Conservation (phyloP, 2,888 invertebrate species). For the Seira ritae region DNA sequence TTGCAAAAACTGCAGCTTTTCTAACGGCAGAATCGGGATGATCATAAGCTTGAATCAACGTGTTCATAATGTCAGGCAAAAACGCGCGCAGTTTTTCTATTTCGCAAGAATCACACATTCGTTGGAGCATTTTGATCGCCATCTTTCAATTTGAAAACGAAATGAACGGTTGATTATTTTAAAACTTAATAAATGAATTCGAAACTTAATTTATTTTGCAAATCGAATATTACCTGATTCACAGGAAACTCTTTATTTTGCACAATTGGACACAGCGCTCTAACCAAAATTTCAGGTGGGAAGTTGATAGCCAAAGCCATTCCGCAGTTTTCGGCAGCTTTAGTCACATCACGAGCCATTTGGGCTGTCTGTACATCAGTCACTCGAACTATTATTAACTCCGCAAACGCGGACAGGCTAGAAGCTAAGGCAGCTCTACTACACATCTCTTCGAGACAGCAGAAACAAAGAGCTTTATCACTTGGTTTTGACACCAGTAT, state of each 20-base stretch:
- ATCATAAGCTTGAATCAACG: constrained; percentile 85
- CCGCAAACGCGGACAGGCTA: constrained; percentile 71
- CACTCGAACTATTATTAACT: constrained; percentile 72
- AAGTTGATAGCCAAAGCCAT: constrained; percentile 86
- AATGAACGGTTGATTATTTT: background rate
- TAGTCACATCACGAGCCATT: constrained; percentile 71
- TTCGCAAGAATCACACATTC: constrained; percentile 72
- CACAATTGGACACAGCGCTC: constrained; percentile 89
- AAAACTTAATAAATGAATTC: background rate
- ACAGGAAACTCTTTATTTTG: constrained; percentile 91
- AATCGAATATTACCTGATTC: constrained; percentile 80
- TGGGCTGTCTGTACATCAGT: constrained; percentile 73
- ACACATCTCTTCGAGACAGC: constrained; percentile 72
- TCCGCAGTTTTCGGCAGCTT: constrained; percentile 89
- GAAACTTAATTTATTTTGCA: background rate
- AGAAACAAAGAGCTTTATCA: constrained; percentile 71
- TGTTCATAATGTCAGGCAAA: constrained; percentile 70
- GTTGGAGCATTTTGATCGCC: constrained; percentile 73
- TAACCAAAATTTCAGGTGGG: constrained; percentile 86
- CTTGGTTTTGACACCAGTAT: constrained; percentile 63
- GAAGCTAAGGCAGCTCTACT: constrained; percentile 65
- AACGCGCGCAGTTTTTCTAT: constrained; percentile 69
- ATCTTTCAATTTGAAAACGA: constrained; percentile 71
- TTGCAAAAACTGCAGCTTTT: constrained; percentile 97
- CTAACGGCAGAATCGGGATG: constrained; percentile 94